phyloP scores from a whole-genome alignment of 2,888 invertebrate species.

The Ophraella communa region DNA sequence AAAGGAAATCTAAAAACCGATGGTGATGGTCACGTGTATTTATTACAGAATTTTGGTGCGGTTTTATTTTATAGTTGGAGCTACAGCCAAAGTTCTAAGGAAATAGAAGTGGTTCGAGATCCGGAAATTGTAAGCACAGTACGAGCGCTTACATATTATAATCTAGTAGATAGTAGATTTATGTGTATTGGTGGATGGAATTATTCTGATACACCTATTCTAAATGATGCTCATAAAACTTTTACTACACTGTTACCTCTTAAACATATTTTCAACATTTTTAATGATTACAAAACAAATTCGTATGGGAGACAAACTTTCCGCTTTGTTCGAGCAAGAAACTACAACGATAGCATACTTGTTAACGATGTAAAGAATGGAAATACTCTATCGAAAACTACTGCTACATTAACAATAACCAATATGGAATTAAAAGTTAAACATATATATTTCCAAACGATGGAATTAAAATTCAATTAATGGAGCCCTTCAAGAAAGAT shows the following conservation, averaged over 20 bases:
- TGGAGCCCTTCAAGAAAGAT: constrained; percentile 27
- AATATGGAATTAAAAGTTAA: too few species aligned
- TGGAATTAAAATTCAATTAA: constrained; percentile 22
- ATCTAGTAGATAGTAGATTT: constrained; percentile 20
- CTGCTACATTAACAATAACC: constrained; percentile 14
- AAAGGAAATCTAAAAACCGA: too few species aligned
- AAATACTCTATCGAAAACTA: not conserved
- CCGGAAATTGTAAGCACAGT: too few species aligned
- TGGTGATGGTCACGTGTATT: too few species aligned
- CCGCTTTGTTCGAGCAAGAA: constrained; percentile 28
- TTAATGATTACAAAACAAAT: constrained; percentile 28
- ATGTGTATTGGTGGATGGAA: constrained; percentile 28
- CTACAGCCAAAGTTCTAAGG: too few species aligned
- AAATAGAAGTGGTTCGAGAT: too few species aligned
- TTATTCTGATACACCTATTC: constrained; percentile 21
- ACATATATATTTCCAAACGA: constrained; percentile 31
- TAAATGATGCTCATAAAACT: constrained; percentile 6
- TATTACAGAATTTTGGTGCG: too few species aligned
- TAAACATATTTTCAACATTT: too few species aligned
- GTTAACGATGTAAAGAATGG: not conserved
- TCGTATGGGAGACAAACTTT: constrained; percentile 30
- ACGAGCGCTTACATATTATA: too few species aligned
- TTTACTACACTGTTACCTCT: constrained; percentile 29
- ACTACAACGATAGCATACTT: constrained; percentile 27
- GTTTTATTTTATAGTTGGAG: too few species aligned